Percentiles rank a stretch among this genome's conserved stretches.
Evolutionary conservation across 2,888 invertebrate species (phyloP).

Genomic region (Clostera curtula): DNA sequence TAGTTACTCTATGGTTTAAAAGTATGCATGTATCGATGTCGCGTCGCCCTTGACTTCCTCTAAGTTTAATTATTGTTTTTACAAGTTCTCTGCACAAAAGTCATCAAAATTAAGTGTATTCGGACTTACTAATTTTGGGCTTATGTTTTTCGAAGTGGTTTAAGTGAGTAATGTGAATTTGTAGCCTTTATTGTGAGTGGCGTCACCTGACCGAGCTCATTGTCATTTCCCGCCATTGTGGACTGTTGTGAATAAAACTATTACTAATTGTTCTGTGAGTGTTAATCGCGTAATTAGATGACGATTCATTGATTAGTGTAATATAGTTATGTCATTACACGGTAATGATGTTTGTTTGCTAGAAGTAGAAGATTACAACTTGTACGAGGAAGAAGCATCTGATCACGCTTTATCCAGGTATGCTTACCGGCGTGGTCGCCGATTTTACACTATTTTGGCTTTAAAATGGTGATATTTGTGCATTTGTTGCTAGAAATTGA

Average conservation of each 20-base stretch:
- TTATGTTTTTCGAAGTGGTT: conserved; percentile 32
- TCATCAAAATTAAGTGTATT: conserved; percentile 24
- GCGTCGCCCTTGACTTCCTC: conserved; percentile 67
- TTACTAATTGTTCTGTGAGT: conserved; percentile 31
- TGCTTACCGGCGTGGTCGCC: conserved; percentile 66
- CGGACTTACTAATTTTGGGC: conserved; percentile 20
- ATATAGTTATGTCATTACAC: conserved; percentile 71
- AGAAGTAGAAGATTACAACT: conserved; percentile 72
- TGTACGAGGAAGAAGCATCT: conserved; percentile 72
- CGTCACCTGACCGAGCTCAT: conserved; percentile 74
- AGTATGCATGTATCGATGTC: conserved; percentile 46
- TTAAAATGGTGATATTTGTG: conserved; percentile 1
- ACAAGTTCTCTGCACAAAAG: conserved; percentile 35
- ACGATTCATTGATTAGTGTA: conserved; percentile 41
- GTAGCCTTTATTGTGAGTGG: conserved; percentile 49
- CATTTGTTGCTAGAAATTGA: conserved; percentile 2
- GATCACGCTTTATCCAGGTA: conserved; percentile 73
- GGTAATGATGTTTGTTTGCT: conserved; percentile 72
- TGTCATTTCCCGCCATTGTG: conserved; percentile 77
- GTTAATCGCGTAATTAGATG: conserved; percentile 40
- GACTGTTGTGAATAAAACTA: conserved; percentile 48
- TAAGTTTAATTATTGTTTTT: conserved; percentile 57
- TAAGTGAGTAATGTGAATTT: conserved; percentile 25
- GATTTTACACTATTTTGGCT: conserved; percentile 20
- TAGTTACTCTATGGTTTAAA: conserved; percentile 40